Percentiles rank a stretch among this genome's conserved stretches.
These are phyloP conservation scores for Crocuta crocuta DNA, from an alignment of 2,113 vertebrate genomes.

Conservation along the genomic window DNA sequence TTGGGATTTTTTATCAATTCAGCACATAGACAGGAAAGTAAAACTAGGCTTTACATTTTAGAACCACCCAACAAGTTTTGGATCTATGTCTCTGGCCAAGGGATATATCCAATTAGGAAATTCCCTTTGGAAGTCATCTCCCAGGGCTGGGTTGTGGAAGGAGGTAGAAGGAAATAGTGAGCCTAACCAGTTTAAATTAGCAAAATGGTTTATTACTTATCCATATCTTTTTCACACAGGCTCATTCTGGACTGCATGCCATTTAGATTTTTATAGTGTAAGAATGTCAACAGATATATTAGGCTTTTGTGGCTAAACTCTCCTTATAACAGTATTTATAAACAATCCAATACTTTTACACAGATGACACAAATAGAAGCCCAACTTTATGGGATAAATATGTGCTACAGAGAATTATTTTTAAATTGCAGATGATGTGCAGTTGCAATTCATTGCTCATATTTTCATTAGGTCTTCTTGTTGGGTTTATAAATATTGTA, in stretches of 20 bases:
- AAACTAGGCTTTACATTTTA: neutral
- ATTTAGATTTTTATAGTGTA: neutral
- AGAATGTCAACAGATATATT: neutral
- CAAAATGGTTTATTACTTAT: neutral
- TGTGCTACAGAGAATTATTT: neutral
- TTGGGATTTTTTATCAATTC: neutral
- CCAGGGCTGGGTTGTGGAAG: neutral
- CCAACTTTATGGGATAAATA: neutral
- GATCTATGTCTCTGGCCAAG: neutral
- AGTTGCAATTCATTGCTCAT: neutral
- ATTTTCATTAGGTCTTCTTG: neutral
- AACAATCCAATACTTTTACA: neutral
- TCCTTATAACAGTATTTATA: neutral
- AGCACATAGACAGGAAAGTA: neutral
- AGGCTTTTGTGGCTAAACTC: neutral
- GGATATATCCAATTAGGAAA: neutral
- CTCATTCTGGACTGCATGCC: neutral
- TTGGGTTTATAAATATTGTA: neutral
- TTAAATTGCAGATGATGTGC: neutral
- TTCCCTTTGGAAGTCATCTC: neutral
- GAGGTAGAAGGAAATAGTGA: neutral
- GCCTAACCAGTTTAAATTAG: neutral
- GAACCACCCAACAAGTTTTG: neutral
- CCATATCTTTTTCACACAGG: neutral
- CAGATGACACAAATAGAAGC: neutral